Percentiles rank a stretch among this genome's conserved stretches.
phyloP scores from a whole-genome alignment of 2,888 invertebrate genomes.

The Busseola fusca region DNA sequence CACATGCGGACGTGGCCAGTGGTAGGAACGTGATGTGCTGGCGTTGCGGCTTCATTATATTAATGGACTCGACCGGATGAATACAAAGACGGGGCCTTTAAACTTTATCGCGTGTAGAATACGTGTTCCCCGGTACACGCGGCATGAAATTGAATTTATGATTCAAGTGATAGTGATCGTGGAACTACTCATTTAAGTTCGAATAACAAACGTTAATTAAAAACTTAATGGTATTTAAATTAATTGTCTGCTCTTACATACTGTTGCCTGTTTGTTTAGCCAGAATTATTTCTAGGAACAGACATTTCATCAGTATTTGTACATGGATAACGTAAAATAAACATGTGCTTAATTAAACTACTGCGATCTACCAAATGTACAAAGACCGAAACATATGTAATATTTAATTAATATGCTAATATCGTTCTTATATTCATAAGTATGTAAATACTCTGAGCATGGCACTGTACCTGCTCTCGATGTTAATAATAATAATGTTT shows the following conservation, averaged over 20 bases:
- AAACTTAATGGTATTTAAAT: constrained; percentile 35
- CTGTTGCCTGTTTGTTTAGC: constrained; percentile 16
- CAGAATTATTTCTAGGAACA: constrained; percentile 24
- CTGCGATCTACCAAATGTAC: constrained; percentile 40
- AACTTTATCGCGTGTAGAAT: constrained; percentile 81
- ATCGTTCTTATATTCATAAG: constrained; percentile 23
- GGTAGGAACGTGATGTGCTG: constrained; percentile 83
- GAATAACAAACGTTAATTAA: constrained; percentile 39
- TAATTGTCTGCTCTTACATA: constrained; percentile 20
- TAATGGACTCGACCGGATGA: constrained; percentile 86
- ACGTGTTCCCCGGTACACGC: constrained; percentile 76
- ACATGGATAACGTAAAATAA: constrained; percentile 26
- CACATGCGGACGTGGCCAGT: constrained; percentile 84
- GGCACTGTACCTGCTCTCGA: constrained; percentile 1
- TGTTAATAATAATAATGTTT: constrained; percentile 38
- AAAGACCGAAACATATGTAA: constrained; percentile 33
- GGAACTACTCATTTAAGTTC: constrained; percentile 57
- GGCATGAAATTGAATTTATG: constrained; percentile 77
- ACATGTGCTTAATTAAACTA: constrained; percentile 24
- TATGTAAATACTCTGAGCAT: constrained; percentile 17
- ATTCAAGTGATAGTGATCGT: constrained; percentile 65
- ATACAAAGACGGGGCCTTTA: constrained; percentile 85
- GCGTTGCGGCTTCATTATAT: constrained; percentile 87
- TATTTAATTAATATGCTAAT: constrained; percentile 41
- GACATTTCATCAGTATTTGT: constrained; percentile 36